Conservation (phyloP, 1,140 invertebrate genomes). For the Notospermus geniculatus region DNA sequence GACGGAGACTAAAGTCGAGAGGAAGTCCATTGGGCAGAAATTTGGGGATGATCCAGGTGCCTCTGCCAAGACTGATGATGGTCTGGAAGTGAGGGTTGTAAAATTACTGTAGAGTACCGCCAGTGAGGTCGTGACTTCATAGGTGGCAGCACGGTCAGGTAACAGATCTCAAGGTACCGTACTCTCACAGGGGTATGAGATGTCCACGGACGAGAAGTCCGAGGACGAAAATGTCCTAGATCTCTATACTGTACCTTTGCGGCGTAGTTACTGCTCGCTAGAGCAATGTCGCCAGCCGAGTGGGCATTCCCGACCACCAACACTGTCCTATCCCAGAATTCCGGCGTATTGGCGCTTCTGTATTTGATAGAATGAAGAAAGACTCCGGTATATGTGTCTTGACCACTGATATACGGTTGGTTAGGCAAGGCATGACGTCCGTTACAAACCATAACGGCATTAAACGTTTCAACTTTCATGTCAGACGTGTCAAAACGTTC, state of each 20-base stretch:
- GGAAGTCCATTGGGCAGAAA: neutral
- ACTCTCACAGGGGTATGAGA: no score
- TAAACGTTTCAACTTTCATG: neutral
- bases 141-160: no score
- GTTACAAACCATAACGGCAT: slow-evolving; percentile 4
- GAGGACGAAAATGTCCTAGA: no score
- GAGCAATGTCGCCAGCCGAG: slow-evolving; percentile 1
- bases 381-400: neutral
- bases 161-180: no score
- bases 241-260: no score
- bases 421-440: neutral
- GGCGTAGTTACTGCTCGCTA: neutral
- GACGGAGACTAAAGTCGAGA: neutral
- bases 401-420: neutral
- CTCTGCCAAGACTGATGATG: neutral
- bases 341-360: neutral
- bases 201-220: no score
- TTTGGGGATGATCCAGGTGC: neutral
- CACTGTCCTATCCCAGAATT: neutral
- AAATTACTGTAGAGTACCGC: neutral
- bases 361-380: slow-evolving; percentile 1
- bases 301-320: slow-evolving; percentile 6
- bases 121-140: neutral
- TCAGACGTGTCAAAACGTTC: neutral
- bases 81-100: no score